Evolutionary conservation across 2,888 invertebrate species (phyloP), one percentile per base, ranked within the genome.

Genomic region (Tinea pellionella): DNA sequence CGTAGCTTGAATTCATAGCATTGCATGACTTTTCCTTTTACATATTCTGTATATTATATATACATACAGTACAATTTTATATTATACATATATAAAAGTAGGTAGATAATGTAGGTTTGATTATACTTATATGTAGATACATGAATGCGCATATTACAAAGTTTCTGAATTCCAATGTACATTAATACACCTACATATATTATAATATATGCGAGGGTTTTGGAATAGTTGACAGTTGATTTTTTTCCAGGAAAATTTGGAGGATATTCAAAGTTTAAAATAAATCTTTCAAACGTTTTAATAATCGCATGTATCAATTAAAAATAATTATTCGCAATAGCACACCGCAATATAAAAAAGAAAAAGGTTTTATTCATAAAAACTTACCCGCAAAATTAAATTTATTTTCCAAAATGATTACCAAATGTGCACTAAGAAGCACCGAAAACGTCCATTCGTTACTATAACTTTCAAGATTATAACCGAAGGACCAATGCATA

Each of bases 391-490:
- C 6, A 6, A 47, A 16, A 15, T 47, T 9, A 2, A 16, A 16
- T 47, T 15, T 15, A 47, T 4, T 15, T 47, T 47, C 1, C 2
- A 47, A 47, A 47, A 47, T 37, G 9, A 12, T 37, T 37, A 2
- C 24, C 24, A 24, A 37, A 37, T 37, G 2, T 37, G 9, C 37
- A 37, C 47, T 47, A 15, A n/a, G 15, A 13, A 16, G 16, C 53
- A 53, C 18, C 24, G 53, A 53, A 51, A 53, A 53, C 53, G 53
- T 53, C 53, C 53, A 53, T 12, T 24, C 53, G 18, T 53, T 53
- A 53, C 4, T 53, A 53, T 9, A 53, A 12, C 53, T 53, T 53
- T 4, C 18, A 53, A 53, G 53, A 53, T 3, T 53, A 24, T 53
- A 53, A 53, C 18, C n/a, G 16, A 53, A 53, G 53, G 24, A 53